Conservation (phyloP, 2,113 vertebrate species). For the Motacilla alba region DNA sequence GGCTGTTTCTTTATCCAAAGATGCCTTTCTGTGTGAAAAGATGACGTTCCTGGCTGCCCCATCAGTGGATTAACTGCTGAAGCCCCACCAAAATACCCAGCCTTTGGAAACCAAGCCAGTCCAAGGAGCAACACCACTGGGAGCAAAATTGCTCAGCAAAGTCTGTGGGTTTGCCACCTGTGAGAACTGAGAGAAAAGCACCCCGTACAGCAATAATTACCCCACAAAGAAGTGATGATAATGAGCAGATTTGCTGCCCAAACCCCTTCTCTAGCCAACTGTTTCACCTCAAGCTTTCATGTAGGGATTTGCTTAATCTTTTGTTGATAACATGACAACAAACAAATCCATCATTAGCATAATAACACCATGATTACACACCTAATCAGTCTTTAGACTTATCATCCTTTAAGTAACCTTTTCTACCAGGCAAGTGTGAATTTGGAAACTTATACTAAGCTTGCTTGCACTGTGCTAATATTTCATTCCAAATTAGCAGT, state of each 20-base stretch:
- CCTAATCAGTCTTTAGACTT: slow-evolving; percentile 74
- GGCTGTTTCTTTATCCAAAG: not conserved
- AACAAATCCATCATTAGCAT: slow-evolving; percentile 67
- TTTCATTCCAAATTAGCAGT: slow-evolving; percentile 25
- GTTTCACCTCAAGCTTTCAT: not conserved
- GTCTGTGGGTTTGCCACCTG: not conserved
- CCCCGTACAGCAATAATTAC: not conserved
- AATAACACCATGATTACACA: slow-evolving; percentile 73
- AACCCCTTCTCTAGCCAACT: not conserved
- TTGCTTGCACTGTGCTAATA: not conserved
- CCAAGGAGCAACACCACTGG: not conserved
- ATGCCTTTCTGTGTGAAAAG: not conserved
- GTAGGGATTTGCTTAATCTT: slow-evolving; percentile 23
- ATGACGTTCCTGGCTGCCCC: not conserved
- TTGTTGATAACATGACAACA: not conserved
- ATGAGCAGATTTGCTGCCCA: not conserved
- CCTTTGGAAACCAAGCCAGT: not conserved
- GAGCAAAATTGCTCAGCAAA: not conserved
- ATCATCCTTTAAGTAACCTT: slow-evolving; percentile 32
- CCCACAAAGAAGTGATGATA: not conserved
- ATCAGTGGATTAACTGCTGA: not conserved
- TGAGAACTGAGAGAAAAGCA: not conserved
- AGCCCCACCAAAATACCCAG: not conserved
- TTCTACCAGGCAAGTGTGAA: not conserved
- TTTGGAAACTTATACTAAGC: not conserved